Evolutionary conservation across 2,797 vertebrate genomes (phyloP), one percentile per base, ranked within the genome.

Genomic region (Silurus lanzhouensis): DNA sequence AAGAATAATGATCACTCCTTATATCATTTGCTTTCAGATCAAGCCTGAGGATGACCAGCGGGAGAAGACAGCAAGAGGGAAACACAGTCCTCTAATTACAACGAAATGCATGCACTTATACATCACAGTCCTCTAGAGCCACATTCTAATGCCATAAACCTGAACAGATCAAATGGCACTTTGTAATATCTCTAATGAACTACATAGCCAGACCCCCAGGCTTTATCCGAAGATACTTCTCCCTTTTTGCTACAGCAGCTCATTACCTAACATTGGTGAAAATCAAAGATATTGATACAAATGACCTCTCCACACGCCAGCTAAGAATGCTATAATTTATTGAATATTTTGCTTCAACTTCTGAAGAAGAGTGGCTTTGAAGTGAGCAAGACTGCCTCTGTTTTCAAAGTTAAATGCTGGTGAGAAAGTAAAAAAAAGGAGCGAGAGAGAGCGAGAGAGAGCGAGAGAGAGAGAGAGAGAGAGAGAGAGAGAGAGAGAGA

Each of bases 201-300:
- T 80, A 75, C 64, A 85, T 67, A 81, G 68, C 48, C 85, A 68
- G 48, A 74, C 87, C 74, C 80, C 57, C 58, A 88, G 91, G 86
- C 83, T 92, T 90, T 64, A 93, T 93, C 90, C 61, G 87, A 90
- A 68, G 87, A 85, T 83, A 83, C 90, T 81, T 80, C 83, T 84
- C 90, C 75, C 88, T 90, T 77, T 89, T 91, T 89, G 89, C 84
- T 74, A 78, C 20, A 38, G 82, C 84, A 87, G 77, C 83, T 93
- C 89, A 84, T 92, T 93, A 93, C 86, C 86, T 89, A 89, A 84
- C 89, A 88, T 89, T 89, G 89, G 86, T 66, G 66, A 84, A 91
- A 92, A 92, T 92, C 92, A 92, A 92, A 94, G 91, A 88, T 92
- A 94, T 91, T 91, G 93, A 95, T 93, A 90, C 82, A 85, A 88